A percentile compares a stretch with the other conserved stretches of the same genome.
phyloP scores from a whole-genome alignment of 2,113 vertebrate species.

The Thamnophis sirtalis region DNA sequence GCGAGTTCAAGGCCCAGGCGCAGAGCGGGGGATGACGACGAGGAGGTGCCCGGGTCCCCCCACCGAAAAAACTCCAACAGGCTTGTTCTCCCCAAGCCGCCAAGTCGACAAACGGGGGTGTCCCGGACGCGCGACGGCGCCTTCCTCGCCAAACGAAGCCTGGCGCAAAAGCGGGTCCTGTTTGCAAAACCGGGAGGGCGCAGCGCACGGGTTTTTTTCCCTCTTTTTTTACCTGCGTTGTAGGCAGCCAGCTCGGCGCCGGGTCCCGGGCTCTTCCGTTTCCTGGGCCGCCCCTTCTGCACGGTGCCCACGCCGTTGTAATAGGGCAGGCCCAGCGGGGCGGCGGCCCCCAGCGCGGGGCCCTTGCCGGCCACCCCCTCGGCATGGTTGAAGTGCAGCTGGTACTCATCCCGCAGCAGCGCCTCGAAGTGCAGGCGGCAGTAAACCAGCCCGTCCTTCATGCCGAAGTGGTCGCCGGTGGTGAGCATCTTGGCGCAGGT shows the following conservation, averaged over 20 bases:
- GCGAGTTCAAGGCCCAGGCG: background rate
- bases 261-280: slow-evolving; percentile 93
- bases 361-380: slow-evolving; percentile 88
- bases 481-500: slow-evolving; percentile 98
- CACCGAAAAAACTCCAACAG: background rate
- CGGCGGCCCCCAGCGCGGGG: slow-evolving; percentile 76
- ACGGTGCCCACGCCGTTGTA: slow-evolving; percentile 97
- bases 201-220: background rate
- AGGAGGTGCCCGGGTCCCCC: background rate
- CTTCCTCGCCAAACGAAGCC: background rate
- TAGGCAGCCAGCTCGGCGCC: slow-evolving; percentile 94
- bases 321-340: slow-evolving; percentile 92
- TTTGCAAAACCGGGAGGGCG: background rate
- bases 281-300: slow-evolving; percentile 94
- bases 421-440: slow-evolving; percentile 98
- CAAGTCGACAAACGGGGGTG: background rate
- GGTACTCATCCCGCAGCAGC: slow-evolving; percentile 95
- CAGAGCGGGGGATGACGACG: background rate
- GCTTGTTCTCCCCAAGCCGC: background rate
- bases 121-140: background rate
- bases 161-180: background rate
- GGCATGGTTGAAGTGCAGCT: slow-evolving; percentile 90
- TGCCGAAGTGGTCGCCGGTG: slow-evolving; percentile 98
- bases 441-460: slow-evolving; percentile 99
- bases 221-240: slow-evolving; percentile 72